Evolutionary conservation across 2,888 invertebrate species (phyloP).

Genomic region (Mythimna vitellina): DNA sequence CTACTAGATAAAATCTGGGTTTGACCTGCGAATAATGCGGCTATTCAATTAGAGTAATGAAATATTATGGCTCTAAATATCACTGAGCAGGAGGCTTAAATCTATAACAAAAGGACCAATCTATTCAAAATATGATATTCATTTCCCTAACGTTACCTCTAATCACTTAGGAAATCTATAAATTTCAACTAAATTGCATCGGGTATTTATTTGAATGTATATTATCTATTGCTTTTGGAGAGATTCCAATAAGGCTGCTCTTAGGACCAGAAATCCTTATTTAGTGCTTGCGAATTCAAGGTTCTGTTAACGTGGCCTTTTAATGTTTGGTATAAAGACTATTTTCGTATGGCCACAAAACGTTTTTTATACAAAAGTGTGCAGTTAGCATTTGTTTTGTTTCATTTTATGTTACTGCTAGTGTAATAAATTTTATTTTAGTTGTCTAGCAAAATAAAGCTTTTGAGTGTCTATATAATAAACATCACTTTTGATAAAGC

Average conservation of each 20-base stretch:
- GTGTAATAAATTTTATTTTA: too few species aligned
- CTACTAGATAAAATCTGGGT: constrained; percentile 1
- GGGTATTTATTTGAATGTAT: constrained; percentile 47
- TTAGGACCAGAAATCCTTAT: constrained; percentile 25
- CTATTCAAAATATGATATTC: constrained; percentile 49
- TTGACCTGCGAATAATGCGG: constrained; percentile 22
- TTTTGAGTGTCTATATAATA: too few species aligned
- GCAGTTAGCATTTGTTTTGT: too few species aligned
- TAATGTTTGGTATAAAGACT: constrained; percentile 16
- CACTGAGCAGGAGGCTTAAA: constrained; percentile 2
- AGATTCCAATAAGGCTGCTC: constrained; percentile 30
- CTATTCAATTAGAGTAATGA: constrained; percentile 24
- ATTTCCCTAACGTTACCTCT: constrained; percentile 25
- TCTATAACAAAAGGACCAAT: constrained; percentile 27
- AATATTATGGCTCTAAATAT: constrained; percentile 33
- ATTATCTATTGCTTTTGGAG: constrained; percentile 50
- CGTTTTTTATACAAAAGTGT: too few species aligned
- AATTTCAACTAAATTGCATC: constrained; percentile 49
- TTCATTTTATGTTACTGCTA: too few species aligned
- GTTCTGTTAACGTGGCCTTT: constrained; percentile 28
- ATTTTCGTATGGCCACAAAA: neutral
- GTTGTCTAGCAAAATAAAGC: too few species aligned
- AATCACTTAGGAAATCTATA: constrained; percentile 51
- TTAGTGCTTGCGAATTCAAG: constrained; percentile 44
- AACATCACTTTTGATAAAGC: too few species aligned